phyloP scores from a whole-genome alignment of 1,140 invertebrate species.

The Sycophaga agraensis region DNA sequence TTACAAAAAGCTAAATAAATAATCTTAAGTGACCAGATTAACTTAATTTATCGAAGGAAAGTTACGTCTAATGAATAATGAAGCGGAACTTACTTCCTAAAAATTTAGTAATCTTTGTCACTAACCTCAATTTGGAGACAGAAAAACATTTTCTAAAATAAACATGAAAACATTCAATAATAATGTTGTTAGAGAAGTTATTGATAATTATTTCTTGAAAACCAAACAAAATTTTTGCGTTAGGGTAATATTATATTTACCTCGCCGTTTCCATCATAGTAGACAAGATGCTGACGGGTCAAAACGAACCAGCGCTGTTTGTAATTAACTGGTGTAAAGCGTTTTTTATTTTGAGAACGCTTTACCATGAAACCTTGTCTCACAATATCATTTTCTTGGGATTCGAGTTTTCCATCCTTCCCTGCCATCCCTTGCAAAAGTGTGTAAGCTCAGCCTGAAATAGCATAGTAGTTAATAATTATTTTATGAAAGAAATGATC shows the following conservation, averaged over 20 bases:
- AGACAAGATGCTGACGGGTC: slow-evolving; percentile 71
- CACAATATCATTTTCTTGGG: slow-evolving; percentile 45
- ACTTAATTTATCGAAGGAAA: slow-evolving; percentile 27
- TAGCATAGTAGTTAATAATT: no score
- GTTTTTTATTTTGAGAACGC: slow-evolving; percentile 83
- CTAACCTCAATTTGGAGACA: slow-evolving; percentile 33
- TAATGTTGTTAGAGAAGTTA: slow-evolving; percentile 6
- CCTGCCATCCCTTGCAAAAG: slow-evolving; percentile 43
- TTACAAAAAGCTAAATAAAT: slow-evolving; percentile 3
- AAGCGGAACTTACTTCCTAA: slow-evolving; percentile 29
- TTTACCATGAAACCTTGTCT: slow-evolving; percentile 78
- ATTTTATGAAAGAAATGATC: no score
- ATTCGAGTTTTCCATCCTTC: slow-evolving; percentile 50
- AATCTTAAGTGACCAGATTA: slow-evolving; percentile 21
- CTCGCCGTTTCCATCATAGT: slow-evolving; percentile 78
- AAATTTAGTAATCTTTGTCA: slow-evolving; percentile 30
- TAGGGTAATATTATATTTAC: slow-evolving; percentile 40
- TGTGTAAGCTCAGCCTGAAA: slow-evolving; percentile 23
- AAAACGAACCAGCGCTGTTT: slow-evolving; percentile 83
- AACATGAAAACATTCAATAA: slow-evolving; percentile 30
- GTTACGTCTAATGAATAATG: slow-evolving; percentile 24
- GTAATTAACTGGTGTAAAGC: slow-evolving; percentile 81
- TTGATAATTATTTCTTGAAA: slow-evolving; percentile 7
- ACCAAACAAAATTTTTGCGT: neutral
- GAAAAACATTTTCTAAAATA: slow-evolving; percentile 33